phyloP scores from a whole-genome alignment of 37 sponge, comb jelly and placozoan genomes.

The Beroe forskalii region DNA sequence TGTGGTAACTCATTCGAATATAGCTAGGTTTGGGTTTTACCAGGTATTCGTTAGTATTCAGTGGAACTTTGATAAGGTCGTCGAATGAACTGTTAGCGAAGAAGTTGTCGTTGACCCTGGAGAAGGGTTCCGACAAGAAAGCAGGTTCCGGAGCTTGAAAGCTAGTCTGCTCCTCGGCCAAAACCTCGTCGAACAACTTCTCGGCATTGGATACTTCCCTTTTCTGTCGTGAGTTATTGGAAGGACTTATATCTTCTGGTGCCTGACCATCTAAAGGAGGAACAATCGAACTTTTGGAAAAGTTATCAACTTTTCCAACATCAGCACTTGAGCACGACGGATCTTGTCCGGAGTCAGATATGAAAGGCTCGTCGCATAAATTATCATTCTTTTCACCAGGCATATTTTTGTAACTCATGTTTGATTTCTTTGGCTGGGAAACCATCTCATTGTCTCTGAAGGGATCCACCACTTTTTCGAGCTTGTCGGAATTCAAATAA shows the following conservation, averaged over 20 bases:
- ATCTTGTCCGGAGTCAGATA: background rate
- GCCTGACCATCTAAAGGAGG: background rate
- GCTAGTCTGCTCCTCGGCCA: background rate
- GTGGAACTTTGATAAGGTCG: conserved; percentile 51
- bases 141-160: background rate
- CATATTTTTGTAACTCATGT: too few relatives aligned
- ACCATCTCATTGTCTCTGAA: background rate
- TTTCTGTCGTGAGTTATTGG: background rate
- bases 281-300: background rate
- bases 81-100: conserved; percentile 19
- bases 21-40: conserved; percentile 57
- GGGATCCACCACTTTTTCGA: background rate
- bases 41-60: background rate
- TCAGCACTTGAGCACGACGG: background rate
- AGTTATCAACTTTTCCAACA: background rate
- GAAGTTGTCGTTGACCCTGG: background rate
- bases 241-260: background rate
- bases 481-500: too few relatives aligned
- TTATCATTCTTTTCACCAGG: too few relatives aligned
- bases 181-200: conserved; percentile 16
- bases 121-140: conserved; percentile 18
- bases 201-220: background rate
- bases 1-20: conserved; percentile 36
- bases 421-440: too few relatives aligned
- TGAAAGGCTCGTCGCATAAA: background rate